Evolutionary conservation across 2,113 vertebrate genomes (phyloP).

Genomic region (Pelobates fuscus): DNA sequence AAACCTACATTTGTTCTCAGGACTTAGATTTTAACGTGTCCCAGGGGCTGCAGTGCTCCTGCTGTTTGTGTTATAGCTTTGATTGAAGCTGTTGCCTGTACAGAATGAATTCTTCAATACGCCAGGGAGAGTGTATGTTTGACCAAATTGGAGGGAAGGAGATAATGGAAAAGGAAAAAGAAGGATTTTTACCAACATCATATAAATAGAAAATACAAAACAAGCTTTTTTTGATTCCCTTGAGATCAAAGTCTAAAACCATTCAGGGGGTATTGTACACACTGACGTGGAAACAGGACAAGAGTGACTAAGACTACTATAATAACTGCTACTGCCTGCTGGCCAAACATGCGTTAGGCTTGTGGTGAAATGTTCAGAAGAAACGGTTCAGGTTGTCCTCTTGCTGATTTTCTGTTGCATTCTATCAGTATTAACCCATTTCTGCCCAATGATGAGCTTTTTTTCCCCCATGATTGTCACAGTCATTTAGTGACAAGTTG

Average conservation of each 20-base stretch:
- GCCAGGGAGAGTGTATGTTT: not conserved
- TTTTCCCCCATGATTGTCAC: too few relatives aligned
- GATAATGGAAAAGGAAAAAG: not conserved
- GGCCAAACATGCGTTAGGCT: too few relatives aligned
- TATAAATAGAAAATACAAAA: not conserved
- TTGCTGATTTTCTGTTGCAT: too few relatives aligned
- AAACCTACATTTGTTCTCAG: not conserved
- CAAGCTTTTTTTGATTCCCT: not conserved
- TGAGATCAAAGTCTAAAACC: not conserved
- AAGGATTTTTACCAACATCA: not conserved
- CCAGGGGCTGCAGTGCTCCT: not conserved
- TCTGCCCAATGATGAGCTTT: too few relatives aligned
- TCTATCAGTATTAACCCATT: too few relatives aligned
- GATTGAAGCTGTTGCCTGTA: not conserved
- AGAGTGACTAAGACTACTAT: too few relatives aligned
- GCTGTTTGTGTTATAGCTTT: not conserved
- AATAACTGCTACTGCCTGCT: too few relatives aligned
- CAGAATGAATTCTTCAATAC: not conserved
- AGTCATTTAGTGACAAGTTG: too few relatives aligned
- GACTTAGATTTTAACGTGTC: not conserved
- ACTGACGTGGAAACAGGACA: too few relatives aligned
- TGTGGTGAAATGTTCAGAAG: too few relatives aligned
- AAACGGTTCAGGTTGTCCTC: too few relatives aligned
- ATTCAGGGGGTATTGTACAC: not conserved
- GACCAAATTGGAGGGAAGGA: not conserved